phyloP scores from a whole-genome alignment of 2,888 invertebrate species.

The Plebejus anna region DNA sequence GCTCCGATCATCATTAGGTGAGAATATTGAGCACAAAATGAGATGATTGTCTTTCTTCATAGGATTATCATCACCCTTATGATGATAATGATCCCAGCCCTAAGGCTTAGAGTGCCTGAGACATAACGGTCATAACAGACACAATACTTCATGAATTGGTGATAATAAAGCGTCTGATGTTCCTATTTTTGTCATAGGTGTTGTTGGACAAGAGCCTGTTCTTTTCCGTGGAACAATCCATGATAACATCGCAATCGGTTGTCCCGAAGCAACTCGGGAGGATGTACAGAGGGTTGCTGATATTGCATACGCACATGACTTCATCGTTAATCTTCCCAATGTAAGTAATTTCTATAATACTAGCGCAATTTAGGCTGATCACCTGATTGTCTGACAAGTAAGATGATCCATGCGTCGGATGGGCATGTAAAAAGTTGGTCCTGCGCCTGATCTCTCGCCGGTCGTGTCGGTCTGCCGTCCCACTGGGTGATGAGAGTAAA shows the following conservation, averaged over 20 bases:
- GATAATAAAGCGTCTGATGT: neutral
- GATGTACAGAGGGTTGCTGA: constrained; percentile 86
- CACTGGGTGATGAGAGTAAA: no score
- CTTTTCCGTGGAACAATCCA: constrained; percentile 89
- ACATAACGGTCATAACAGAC: neutral
- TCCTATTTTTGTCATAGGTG: constrained; percentile 60
- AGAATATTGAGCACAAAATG: constrained; percentile 28
- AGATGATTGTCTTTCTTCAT: no score
- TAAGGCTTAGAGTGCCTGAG: neutral
- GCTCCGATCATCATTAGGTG: constrained; percentile 87
- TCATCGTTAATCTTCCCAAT: constrained; percentile 85
- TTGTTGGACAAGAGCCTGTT: constrained; percentile 93
- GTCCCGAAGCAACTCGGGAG: constrained; percentile 81
- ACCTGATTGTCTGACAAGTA: no score
- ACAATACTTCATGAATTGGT: neutral
- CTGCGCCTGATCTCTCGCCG: no score
- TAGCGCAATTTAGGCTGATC: no score
- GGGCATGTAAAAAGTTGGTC: no score
- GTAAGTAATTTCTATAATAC: constrained; percentile 56
- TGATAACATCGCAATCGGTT: constrained; percentile 86
- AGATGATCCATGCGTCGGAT: no score
- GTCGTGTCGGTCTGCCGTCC: no score
- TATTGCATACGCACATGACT: constrained; percentile 88
- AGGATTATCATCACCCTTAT: no score
- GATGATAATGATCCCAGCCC: no score